phyloP scores from a whole-genome alignment of 2,113 vertebrate species.

The Otocyon megalotis region DNA sequence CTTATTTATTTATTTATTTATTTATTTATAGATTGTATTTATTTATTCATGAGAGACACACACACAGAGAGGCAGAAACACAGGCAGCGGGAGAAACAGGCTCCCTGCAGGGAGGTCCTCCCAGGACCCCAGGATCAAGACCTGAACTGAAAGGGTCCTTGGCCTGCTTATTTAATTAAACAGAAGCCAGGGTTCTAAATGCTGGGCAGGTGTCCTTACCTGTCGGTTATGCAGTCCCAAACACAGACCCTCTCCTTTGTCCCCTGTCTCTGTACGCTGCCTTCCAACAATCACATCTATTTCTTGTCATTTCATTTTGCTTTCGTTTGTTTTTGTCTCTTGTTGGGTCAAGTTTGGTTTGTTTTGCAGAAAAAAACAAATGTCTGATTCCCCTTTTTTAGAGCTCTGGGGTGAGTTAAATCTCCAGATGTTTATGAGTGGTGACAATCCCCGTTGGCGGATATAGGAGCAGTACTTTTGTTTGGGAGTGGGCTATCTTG shows the following conservation, averaged over 20 bases:
- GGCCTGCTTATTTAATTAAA: background rate
- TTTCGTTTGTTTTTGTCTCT: conserved; percentile 54
- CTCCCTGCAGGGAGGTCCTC: too few species aligned
- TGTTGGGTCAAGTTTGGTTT: conserved; percentile 18
- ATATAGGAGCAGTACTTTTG: background rate
- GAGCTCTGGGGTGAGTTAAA: conserved; percentile 56
- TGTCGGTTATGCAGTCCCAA: background rate
- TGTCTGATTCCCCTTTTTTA: conserved; percentile 35
- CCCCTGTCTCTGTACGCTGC: background rate
- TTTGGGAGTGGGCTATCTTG: background rate
- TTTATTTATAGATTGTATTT: too few species aligned
- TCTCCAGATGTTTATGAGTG: conserved; percentile 40
- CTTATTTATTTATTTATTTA: background rate
- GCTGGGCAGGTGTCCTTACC: background rate
- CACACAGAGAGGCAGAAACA: too few species aligned
- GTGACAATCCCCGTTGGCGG: background rate
- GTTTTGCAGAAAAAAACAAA: conserved; percentile 56
- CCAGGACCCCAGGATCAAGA: too few species aligned
- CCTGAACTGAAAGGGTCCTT: too few species aligned
- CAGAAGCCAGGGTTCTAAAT: background rate
- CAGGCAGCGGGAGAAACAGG: too few species aligned
- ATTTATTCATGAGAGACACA: too few species aligned
- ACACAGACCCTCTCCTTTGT: background rate
- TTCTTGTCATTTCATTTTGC: conserved; percentile 52
- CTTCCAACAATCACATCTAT: background rate